These are phyloP conservation scores for Mastomys coucha DNA, from an alignment of 2,113 vertebrate species.

Conservation along the genomic window DNA sequence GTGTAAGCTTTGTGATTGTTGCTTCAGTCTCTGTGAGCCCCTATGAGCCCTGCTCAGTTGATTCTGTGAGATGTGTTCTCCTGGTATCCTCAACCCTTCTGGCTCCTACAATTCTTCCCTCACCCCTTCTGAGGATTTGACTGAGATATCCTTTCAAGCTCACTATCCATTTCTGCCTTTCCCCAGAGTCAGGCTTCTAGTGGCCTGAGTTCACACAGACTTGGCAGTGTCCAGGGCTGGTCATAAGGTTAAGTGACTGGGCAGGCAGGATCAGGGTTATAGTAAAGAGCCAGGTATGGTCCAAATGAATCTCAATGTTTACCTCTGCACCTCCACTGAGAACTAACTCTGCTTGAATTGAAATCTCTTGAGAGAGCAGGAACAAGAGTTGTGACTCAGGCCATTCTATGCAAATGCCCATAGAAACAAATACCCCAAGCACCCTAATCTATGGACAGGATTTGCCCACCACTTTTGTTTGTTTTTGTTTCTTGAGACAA, in stretches of 20 bases:
- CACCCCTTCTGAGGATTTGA: not conserved
- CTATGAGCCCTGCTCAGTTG: not conserved
- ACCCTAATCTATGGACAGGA: not conserved
- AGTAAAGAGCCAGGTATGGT: not conserved
- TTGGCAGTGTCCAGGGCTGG: not conserved
- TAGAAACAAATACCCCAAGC: not conserved
- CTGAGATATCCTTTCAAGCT: not conserved
- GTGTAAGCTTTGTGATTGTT: not conserved
- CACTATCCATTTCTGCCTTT: not conserved
- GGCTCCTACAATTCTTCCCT: not conserved
- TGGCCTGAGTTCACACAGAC: not conserved
- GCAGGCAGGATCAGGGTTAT: not conserved
- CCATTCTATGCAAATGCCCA: no score
- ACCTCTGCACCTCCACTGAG: not conserved
- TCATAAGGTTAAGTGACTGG: not conserved
- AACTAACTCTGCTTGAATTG: not conserved
- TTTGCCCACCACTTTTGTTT: not conserved
- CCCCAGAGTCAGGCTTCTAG: not conserved
- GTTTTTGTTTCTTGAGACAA: not conserved
- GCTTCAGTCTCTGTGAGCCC: not conserved
- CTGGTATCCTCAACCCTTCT: not conserved
- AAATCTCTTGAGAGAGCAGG: not conserved
- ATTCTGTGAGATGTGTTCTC: not conserved
- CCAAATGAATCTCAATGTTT: not conserved
- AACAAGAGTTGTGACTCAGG: not conserved